Evolutionary conservation across 2,113 vertebrate genomes (phyloP).

Genomic region (Mus spicilegus): DNA sequence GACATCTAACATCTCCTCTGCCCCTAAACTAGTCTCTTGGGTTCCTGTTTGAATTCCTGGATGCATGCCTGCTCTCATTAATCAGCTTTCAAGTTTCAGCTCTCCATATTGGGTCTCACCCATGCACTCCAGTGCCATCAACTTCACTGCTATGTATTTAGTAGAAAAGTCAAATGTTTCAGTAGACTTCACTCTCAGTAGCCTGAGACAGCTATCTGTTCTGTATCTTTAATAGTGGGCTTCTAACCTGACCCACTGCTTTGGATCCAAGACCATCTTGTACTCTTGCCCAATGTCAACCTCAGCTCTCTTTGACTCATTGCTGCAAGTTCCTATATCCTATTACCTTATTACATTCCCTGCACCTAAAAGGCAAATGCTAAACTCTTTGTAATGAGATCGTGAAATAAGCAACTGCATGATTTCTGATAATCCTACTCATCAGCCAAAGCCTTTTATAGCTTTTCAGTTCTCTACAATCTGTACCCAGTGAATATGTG

Average conservation of each 20-base stretch:
- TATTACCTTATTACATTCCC: neutral
- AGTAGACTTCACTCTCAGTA: conserved; percentile 25
- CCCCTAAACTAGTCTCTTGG: neutral
- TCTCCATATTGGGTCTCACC: neutral
- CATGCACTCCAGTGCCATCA: accelerated
- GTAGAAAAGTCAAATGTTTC: conserved; percentile 59
- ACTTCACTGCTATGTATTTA: neutral
- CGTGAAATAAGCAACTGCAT: neutral
- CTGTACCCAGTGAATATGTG: neutral
- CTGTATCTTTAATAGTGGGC: neutral
- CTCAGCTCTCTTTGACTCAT: neutral
- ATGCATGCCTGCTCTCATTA: too few relatives aligned
- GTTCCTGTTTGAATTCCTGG: neutral
- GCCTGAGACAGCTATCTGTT: neutral
- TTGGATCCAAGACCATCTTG: neutral
- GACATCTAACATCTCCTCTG: neutral
- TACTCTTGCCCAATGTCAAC: neutral
- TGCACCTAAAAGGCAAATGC: neutral
- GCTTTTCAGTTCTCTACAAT: neutral
- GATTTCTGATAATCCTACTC: neutral
- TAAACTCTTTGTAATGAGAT: neutral
- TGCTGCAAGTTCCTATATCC: neutral
- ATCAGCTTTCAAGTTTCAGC: neutral
- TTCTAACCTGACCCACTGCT: neutral
- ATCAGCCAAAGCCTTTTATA: neutral